Evolutionary conservation across 2,797 vertebrate species (phyloP), one percentile per base, ranked within the genome.

Genomic region (Acrossocheilus fasciatus): DNA sequence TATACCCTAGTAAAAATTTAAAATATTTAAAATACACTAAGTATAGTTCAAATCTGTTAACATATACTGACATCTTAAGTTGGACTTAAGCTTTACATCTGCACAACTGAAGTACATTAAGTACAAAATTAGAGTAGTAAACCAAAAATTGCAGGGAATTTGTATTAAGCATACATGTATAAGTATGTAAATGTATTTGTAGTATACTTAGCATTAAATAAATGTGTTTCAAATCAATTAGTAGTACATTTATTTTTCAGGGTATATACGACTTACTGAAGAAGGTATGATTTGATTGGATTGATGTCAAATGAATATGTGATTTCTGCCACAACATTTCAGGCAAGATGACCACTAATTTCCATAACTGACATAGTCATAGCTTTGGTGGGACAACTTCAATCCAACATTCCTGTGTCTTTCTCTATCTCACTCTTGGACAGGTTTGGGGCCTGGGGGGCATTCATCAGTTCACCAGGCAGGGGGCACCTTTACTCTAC

Each of bases 381-480:
- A 50, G 20, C 39, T 70, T 77, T 88, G 87, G 88, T 80, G 39
- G 52, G n/a, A 43, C 75, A 47, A 66, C n/a, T 64, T 74, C 76
- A 75, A 23, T 50, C 69, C 36, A 69, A 41, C 64, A 30, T 78
- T 79, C 34, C 34, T 77, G 45, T 83, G 26, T 47, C 75, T 68
- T 64, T 69, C 41, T 68, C 26, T 47, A 30, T 70, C 88, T 85
- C 41, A 36, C 34, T 66, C 36, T 79, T 78, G 89, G 90, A 43
- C 45, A 73, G 74, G 54, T 81, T 95, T 95, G 95, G 95, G 95
- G 93, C 93, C 95, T 91, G 92, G 91, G 92, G 95, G 92, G 94
- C 92, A 93, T 96, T 96, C 96, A 96, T 96, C 96, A 96, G 70
- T 92, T 87, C 95, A 96, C 96, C 96, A 96, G 74, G 92, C 88